Conservation (phyloP, 2,888 invertebrate species). For the Pegoplata infirma region DNA sequence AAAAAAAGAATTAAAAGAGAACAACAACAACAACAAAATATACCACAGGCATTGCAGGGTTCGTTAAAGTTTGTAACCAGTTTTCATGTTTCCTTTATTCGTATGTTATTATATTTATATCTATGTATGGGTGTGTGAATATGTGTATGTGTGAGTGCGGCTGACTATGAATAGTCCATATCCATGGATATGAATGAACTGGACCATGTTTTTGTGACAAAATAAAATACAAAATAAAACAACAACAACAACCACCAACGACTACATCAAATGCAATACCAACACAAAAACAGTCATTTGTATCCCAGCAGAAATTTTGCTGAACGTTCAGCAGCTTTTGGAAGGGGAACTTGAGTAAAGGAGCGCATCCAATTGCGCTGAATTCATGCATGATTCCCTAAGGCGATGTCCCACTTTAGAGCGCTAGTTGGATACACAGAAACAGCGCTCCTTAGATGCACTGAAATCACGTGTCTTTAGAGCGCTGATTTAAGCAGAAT, state of each 20-base stretch:
- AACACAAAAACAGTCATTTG: not conserved
- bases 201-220: slow-evolving; percentile 51
- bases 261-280: not conserved
- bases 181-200: slow-evolving; percentile 11
- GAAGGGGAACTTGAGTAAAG: too few relatives aligned
- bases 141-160: not conserved
- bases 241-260: not conserved
- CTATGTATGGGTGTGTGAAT: not conserved
- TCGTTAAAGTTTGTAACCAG: slow-evolving; percentile 46
- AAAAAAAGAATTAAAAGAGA: slow-evolving; percentile 36
- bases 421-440: too few relatives aligned
- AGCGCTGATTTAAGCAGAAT: too few relatives aligned
- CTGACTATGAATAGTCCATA: too few relatives aligned
- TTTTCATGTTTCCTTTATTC: slow-evolving; percentile 29
- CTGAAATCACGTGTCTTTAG: too few relatives aligned
- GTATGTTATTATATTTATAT: slow-evolving; percentile 18
- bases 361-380: too few relatives aligned
- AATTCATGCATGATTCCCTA: too few relatives aligned
- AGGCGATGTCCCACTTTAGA: too few relatives aligned
- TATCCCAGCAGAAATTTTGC: too few relatives aligned
- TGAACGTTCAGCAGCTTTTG: too few relatives aligned
- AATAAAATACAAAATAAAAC: slow-evolving; percentile 5
- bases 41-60: slow-evolving; percentile 56
- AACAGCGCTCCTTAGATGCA: too few relatives aligned
- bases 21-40: slow-evolving; percentile 29